phyloP scores from a whole-genome alignment of 2,797 vertebrate species.

The Amblyraja radiata region DNA sequence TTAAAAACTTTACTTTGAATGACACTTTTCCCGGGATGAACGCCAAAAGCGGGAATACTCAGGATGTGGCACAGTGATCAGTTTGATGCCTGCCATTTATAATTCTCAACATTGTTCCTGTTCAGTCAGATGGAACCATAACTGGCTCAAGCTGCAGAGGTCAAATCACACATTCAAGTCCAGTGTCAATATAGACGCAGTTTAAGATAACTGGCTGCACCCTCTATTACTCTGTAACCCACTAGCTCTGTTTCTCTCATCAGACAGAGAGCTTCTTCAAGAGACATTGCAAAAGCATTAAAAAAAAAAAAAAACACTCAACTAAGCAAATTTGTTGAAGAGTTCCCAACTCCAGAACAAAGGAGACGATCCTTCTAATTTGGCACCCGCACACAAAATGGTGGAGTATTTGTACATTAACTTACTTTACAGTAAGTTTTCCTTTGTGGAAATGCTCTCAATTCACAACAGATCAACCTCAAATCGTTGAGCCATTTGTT shows the following conservation, averaged over 20 bases:
- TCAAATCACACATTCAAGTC: neutral
- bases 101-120: constrained; percentile 15
- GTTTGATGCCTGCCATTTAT: neutral
- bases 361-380: neutral
- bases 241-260: neutral
- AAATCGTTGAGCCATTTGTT: neutral
- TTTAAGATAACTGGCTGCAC: neutral
- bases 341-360: neutral
- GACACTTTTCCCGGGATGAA: neutral
- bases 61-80: neutral
- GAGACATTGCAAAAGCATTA: neutral
- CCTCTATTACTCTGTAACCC: neutral
- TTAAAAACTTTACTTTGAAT: neutral
- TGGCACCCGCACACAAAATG: neutral
- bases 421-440: neutral
- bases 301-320: neutral
- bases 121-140: neutral
- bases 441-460: neutral
- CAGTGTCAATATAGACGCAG: neutral
- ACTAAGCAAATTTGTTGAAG: neutral
- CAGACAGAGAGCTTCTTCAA: neutral
- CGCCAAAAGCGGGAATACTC: neutral
- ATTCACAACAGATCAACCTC: neutral
- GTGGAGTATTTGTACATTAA: neutral
- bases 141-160: neutral